Evolutionary conservation across 2,797 vertebrate species (phyloP).

Genomic region (Propithecus perrieri): DNA sequence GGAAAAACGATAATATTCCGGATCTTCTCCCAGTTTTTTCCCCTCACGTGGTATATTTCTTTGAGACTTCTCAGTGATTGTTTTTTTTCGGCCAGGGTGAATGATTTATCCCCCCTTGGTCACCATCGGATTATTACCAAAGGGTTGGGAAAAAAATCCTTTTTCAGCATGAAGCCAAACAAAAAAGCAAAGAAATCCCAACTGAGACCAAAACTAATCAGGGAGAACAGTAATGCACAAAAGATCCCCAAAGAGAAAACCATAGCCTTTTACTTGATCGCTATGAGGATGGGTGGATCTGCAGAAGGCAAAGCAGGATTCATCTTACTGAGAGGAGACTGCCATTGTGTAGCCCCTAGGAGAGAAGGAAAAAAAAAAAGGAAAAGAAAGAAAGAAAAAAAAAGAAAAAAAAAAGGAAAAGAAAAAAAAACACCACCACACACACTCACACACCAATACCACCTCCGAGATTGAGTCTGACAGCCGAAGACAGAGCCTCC

Average conservation of each 20-base stretch:
- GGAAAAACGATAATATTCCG: constrained; percentile 93
- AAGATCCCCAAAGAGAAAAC: constrained; percentile 92
- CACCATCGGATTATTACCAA: constrained; percentile 88
- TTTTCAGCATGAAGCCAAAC: constrained; percentile 94
- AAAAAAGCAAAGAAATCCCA: constrained; percentile 91
- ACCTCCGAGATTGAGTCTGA: constrained; percentile 88
- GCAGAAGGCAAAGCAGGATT: constrained; percentile 95
- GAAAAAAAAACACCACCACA: constrained; percentile 83
- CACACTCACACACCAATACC: constrained; percentile 82
- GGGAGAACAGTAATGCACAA: constrained; percentile 90
- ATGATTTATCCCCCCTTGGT: constrained; percentile 89
- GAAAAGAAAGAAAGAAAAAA: constrained; percentile 77
- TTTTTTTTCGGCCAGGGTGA: constrained; percentile 91
- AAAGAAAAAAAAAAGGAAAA: constrained; percentile 78
- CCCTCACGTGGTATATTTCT: constrained; percentile 94
- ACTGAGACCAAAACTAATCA: constrained; percentile 90
- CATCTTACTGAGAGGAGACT: constrained; percentile 93
- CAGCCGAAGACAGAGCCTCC: constrained; percentile 85
- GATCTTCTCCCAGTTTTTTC: constrained; percentile 92
- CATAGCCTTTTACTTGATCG: constrained; percentile 95
- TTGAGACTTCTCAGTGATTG: constrained; percentile 92
- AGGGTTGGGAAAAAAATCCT: constrained; percentile 87
- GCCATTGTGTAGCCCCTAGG: constrained; percentile 92
- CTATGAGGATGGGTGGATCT: constrained; percentile 96
- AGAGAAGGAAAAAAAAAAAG: constrained; percentile 82